A percentile compares a stretch with the other conserved stretches of the same genome.
phyloP scores from a whole-genome alignment of 1,140 invertebrate genomes.

The Drosophila leontia region DNA sequence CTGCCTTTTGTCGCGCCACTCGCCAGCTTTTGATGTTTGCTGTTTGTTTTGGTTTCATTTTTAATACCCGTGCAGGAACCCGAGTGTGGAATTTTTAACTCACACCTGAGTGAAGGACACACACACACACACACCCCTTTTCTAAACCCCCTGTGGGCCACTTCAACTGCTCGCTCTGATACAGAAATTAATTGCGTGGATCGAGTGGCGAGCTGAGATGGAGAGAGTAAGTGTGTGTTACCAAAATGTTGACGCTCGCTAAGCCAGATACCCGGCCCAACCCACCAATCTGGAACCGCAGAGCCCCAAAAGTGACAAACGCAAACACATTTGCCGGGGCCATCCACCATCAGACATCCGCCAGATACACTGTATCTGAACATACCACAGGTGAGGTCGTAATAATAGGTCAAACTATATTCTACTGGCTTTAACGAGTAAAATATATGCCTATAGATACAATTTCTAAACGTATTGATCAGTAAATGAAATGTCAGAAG shows the following conservation, averaged over 20 bases:
- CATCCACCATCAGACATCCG: slow-evolving; percentile 46
- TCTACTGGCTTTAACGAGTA: too few species aligned
- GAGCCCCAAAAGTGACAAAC: slow-evolving; percentile 76
- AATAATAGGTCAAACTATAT: background rate
- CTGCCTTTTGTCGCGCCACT: slow-evolving; percentile 46
- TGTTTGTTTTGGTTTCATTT: slow-evolving; percentile 82
- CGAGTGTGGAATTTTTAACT: slow-evolving; percentile 45
- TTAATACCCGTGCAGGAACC: slow-evolving; percentile 56
- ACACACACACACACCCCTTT: background rate
- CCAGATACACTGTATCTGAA: slow-evolving; percentile 55
- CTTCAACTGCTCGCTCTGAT: slow-evolving; percentile 67
- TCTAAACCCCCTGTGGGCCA: slow-evolving; percentile 33
- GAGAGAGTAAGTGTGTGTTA: slow-evolving; percentile 58
- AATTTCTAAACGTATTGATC: too few species aligned
- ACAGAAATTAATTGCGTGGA: slow-evolving; percentile 82
- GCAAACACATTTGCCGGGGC: slow-evolving; percentile 76
- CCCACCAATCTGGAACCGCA: slow-evolving; percentile 56
- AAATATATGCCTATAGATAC: too few species aligned
- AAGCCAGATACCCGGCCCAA: slow-evolving; percentile 49
- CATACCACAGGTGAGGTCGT: background rate
- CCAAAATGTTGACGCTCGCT: slow-evolving; percentile 79
- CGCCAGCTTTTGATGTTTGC: slow-evolving; percentile 76
- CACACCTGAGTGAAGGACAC: slow-evolving; percentile 28
- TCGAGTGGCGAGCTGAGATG: slow-evolving; percentile 65
- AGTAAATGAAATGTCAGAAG: too few species aligned